These are phyloP conservation scores for Brachylomia viminalis DNA, from an alignment of 2,888 invertebrate genomes.

Conservation along the genomic window DNA sequence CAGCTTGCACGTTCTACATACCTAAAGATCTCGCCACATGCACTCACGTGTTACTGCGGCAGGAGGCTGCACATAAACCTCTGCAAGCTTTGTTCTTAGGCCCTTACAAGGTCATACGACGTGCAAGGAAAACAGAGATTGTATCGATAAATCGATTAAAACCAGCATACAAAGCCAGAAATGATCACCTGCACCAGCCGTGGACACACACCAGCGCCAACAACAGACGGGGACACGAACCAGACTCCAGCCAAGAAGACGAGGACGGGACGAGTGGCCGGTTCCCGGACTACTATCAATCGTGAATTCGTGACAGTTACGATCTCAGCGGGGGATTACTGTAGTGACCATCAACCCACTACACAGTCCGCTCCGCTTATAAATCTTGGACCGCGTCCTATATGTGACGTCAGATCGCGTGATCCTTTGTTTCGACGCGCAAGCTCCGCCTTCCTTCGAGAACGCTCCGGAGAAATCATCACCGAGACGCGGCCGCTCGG, in stretches of 20 bases:
- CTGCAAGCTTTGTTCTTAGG: background rate
- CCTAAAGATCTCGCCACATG: background rate
- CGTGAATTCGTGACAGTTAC: background rate
- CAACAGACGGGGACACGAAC: background rate
- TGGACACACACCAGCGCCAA: background rate
- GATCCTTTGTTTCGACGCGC: background rate
- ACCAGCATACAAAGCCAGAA: background rate
- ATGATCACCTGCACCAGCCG: background rate
- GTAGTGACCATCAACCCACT: background rate
- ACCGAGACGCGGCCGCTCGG: background rate
- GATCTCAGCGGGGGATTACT: background rate
- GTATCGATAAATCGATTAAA: background rate
- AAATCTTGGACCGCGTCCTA: background rate
- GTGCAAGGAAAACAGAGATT: background rate
- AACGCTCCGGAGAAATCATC: background rate
- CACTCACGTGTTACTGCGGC: background rate
- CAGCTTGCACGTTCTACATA: too few species aligned
- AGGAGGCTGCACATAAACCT: background rate
- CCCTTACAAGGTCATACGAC: background rate
- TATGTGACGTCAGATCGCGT: background rate
- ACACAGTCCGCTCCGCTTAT: background rate
- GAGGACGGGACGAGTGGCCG: background rate
- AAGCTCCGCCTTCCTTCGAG: background rate
- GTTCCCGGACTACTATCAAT: conserved; percentile 2
- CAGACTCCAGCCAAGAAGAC: background rate